phyloP scores from a whole-genome alignment of 2,888 invertebrate genomes.

The Azorinus chamasolen region DNA sequence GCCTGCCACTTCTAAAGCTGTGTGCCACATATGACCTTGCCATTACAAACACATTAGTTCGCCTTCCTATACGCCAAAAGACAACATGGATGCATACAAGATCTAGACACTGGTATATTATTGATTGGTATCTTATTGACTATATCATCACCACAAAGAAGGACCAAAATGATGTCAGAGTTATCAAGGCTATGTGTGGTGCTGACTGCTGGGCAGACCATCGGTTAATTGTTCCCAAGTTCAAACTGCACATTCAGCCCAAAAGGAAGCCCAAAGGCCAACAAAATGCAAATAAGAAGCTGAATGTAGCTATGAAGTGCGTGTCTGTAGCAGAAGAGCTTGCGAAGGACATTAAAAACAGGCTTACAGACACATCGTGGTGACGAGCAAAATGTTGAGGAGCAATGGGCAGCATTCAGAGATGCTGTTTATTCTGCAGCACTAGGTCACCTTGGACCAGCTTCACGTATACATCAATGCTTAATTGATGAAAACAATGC shows the following conservation, averaged over 20 bases:
- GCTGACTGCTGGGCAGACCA: slow-evolving; percentile 41
- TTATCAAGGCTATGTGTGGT: slow-evolving; percentile 21
- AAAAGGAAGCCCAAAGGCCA: slow-evolving; percentile 18
- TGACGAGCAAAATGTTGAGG: background rate
- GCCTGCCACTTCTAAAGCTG: background rate
- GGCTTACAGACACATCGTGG: background rate
- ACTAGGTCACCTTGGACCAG: background rate
- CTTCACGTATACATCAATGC: background rate
- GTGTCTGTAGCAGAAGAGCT: background rate
- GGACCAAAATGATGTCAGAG: too few relatives aligned
- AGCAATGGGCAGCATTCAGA: background rate
- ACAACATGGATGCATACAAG: slow-evolving; percentile 1
- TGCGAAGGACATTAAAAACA: background rate
- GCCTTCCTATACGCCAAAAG: background rate
- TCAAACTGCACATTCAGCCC: slow-evolving; percentile 12
- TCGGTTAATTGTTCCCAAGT: background rate
- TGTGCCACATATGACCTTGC: too few relatives aligned
- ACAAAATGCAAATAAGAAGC: slow-evolving; percentile 8
- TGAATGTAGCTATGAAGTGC: slow-evolving; percentile 1
- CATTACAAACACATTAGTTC: too few relatives aligned
- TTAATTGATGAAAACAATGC: too few relatives aligned
- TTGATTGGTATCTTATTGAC: slow-evolving; percentile 19
- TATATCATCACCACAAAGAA: slow-evolving; percentile 8
- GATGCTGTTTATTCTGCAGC: too few relatives aligned
- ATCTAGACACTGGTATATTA: too few relatives aligned